Percentiles rank a stretch among this genome's conserved stretches.
Evolutionary conservation across 2,113 vertebrate genomes (phyloP).

Genomic region (Noturus placidus): DNA sequence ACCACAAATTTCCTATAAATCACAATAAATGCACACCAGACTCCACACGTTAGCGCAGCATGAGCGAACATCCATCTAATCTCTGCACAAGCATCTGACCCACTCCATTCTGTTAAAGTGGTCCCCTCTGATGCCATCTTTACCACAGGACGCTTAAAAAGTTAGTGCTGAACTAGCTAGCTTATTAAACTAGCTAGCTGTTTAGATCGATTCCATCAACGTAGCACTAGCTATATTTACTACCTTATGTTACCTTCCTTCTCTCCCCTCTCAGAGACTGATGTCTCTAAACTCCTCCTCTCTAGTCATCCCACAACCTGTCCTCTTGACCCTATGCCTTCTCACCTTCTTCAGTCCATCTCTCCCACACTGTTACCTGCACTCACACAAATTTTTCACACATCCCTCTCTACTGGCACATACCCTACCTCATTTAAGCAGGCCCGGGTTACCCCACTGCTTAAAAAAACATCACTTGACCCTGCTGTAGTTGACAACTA

Average conservation of each 20-base stretch:
- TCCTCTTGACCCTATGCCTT: too few relatives aligned
- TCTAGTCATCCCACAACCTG: too few relatives aligned
- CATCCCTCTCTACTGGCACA: too few relatives aligned
- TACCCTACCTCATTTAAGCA: too few relatives aligned
- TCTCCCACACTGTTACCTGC: too few relatives aligned
- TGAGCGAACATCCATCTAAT: not conserved
- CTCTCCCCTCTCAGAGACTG: too few relatives aligned
- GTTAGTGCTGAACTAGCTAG: not conserved
- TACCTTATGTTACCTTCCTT: not conserved
- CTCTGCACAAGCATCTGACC: not conserved
- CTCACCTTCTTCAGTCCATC: too few relatives aligned
- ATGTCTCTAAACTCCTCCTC: too few relatives aligned
- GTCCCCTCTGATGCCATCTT: not conserved
- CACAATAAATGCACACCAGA: not conserved
- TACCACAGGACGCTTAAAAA: not conserved
- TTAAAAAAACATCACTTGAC: too few relatives aligned
- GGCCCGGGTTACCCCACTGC: too few relatives aligned
- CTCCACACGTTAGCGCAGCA: not conserved
- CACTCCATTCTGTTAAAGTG: not conserved
- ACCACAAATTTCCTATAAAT: slow-evolving; percentile 3
- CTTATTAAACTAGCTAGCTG: not conserved
- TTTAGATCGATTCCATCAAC: not conserved
- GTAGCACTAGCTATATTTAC: not conserved
- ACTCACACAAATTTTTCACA: too few relatives aligned
- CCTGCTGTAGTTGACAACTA: too few relatives aligned